Percentiles rank a stretch among this genome's conserved stretches.
phyloP scores from a whole-genome alignment of 2,797 vertebrate genomes.

The Sebastes trivittatus region DNA sequence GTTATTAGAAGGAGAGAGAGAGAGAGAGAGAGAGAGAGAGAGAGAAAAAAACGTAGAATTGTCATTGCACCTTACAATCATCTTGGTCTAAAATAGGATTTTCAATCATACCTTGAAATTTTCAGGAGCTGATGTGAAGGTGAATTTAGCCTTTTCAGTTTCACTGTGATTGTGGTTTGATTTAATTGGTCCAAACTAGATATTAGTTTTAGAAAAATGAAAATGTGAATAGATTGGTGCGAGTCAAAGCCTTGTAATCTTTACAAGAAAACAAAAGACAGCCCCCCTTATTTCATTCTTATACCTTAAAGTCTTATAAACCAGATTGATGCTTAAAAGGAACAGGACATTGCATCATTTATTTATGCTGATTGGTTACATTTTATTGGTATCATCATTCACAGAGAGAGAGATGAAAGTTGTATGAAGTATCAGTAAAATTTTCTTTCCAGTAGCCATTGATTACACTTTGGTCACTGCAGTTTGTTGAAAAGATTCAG shows the following conservation, averaged over 20 bases:
- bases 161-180: conserved; percentile 62
- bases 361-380: conserved; percentile 34
- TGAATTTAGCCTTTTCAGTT: conserved; percentile 53
- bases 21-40: background rate
- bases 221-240: conserved; percentile 54
- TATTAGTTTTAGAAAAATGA: conserved; percentile 40
- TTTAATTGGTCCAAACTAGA: conserved; percentile 60
- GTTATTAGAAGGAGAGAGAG: conserved; percentile 65
- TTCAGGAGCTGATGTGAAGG: conserved; percentile 54
- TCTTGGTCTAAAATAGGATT: conserved; percentile 78
- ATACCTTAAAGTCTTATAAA: conserved; percentile 30
- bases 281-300: conserved; percentile 38
- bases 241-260: conserved; percentile 22
- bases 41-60: conserved; percentile 49
- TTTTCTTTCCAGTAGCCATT: conserved; percentile 46
- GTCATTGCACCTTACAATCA: conserved; percentile 84
- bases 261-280: conserved; percentile 11
- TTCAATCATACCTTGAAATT: conserved; percentile 70
- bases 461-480: conserved; percentile 63
- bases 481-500: conserved; percentile 68
- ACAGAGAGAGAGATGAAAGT: conserved; percentile 36
- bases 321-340: conserved; percentile 28
- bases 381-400: conserved; percentile 41
- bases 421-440: conserved; percentile 34
- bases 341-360: conserved; percentile 27